phyloP scores from a whole-genome alignment of 2,888 invertebrate species.

The Eurytoma adleriae region DNA sequence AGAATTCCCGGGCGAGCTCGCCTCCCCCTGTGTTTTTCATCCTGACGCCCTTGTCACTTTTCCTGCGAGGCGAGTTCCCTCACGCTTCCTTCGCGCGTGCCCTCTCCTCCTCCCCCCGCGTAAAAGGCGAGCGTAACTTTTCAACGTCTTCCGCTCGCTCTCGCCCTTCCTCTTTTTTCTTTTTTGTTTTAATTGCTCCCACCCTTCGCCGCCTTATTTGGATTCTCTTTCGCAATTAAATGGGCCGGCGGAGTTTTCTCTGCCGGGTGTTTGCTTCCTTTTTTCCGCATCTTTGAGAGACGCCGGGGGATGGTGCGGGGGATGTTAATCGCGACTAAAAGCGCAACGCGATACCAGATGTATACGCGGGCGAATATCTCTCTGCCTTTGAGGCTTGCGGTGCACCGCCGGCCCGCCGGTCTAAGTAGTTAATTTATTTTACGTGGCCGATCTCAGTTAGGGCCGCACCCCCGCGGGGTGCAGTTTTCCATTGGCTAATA shows the following conservation, averaged over 20 bases:
- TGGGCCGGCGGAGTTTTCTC: neutral
- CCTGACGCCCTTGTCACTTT: neutral
- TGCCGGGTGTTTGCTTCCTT: neutral
- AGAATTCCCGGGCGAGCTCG: neutral
- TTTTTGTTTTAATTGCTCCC: slow-evolving; percentile 37
- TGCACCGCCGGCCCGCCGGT: neutral
- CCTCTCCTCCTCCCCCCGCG: neutral
- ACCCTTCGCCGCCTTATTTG: neutral
- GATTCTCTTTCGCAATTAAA: slow-evolving; percentile 26
- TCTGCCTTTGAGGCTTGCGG: slow-evolving; percentile 12
- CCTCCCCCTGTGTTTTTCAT: neutral
- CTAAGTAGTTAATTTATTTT: slow-evolving; percentile 37
- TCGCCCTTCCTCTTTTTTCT: neutral
- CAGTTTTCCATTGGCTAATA: slow-evolving; percentile 13
- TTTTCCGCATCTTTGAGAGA: neutral
- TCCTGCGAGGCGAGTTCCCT: neutral
- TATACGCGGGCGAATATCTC: neutral
- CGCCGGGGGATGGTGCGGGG: neutral
- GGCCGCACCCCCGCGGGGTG: neutral
- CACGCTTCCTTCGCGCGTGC: neutral
- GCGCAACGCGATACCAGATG: slow-evolving; percentile 1
- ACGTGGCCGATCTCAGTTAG: slow-evolving; percentile 24
- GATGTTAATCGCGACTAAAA: slow-evolving; percentile 35
- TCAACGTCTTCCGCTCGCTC: slow-evolving; percentile 15
- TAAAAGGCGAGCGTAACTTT: slow-evolving; percentile 25